Conservation (phyloP, 1,140 invertebrate genomes). For the Metopolophium dirhodum region DNA sequence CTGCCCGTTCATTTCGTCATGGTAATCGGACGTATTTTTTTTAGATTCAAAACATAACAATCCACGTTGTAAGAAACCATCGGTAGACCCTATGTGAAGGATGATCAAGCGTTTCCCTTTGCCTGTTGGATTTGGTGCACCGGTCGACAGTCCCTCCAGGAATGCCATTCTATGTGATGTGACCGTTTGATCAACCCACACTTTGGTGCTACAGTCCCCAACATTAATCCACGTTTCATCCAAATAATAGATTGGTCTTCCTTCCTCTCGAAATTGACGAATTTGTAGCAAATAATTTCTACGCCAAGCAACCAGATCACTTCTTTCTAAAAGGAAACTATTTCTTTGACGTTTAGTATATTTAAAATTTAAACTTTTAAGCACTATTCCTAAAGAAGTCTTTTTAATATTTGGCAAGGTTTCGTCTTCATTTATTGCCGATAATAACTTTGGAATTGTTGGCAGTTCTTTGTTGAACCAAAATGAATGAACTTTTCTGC, state of each 20-base stretch:
- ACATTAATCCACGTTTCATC: background rate
- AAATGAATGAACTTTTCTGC: constrained; percentile 37
- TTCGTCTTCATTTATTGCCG: background rate
- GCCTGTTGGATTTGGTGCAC: too few relatives aligned
- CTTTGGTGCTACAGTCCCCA: background rate
- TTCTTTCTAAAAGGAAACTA: constrained; percentile 36
- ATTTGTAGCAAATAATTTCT: background rate
- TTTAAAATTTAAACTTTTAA: constrained; percentile 25
- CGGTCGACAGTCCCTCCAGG: too few relatives aligned
- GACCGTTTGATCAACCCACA: too few relatives aligned
- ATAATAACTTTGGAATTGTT: background rate
- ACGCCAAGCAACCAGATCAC: background rate
- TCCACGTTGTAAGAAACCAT: too few relatives aligned
- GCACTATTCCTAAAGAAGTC: background rate
- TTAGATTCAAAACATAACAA: too few relatives aligned
- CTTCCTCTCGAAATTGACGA: constrained; percentile 9
- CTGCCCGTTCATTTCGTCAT: too few relatives aligned
- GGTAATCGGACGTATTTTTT: too few relatives aligned
- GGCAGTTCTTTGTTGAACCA: constrained; percentile 21
- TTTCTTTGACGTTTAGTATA: constrained; percentile 8
- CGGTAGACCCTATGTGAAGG: too few relatives aligned
- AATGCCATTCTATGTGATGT: too few relatives aligned
- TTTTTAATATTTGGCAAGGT: background rate
- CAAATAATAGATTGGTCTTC: background rate
- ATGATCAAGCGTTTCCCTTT: too few relatives aligned